Percentiles rank a stretch among this genome's conserved stretches.
Evolutionary conservation across 2,113 vertebrate genomes (phyloP).

Genomic region (pig (Sus scrofa)): DNA sequence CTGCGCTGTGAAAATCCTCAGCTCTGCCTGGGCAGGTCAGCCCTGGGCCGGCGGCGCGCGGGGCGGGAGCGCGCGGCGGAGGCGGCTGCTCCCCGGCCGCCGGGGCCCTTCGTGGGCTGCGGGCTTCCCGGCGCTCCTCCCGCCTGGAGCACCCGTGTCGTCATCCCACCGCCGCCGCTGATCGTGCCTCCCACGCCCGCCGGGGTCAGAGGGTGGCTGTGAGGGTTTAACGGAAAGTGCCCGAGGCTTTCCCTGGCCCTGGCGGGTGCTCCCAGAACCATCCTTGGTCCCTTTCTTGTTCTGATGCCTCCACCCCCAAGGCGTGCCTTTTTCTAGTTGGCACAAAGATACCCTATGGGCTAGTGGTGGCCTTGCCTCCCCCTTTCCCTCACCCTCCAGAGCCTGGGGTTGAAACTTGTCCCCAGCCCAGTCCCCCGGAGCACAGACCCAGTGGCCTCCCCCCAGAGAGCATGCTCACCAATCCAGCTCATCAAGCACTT

Average conservation of each 20-base stretch:
- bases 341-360: background rate
- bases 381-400: background rate
- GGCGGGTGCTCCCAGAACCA: background rate
- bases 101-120: rapidly evolving
- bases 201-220: too few relatives aligned
- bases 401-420: background rate
- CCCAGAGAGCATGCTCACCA: background rate
- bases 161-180: background rate
- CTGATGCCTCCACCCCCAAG: background rate
- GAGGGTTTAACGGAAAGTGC: background rate
- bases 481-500: background rate
- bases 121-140: background rate
- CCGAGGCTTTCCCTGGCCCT: too few relatives aligned
- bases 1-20: conserved; percentile 59
- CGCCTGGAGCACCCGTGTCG: background rate
- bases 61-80: background rate
- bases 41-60: background rate
- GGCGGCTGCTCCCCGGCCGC: rapidly evolving
- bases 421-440: background rate
- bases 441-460: background rate
- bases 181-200: background rate
- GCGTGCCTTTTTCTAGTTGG: background rate
- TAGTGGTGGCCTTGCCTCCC: background rate
- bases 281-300: background rate
- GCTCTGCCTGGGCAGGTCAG: background rate